Base-by-base conservation (phyloP, 2,113 vertebrate species). In the Vicugna pacos region DNA sequence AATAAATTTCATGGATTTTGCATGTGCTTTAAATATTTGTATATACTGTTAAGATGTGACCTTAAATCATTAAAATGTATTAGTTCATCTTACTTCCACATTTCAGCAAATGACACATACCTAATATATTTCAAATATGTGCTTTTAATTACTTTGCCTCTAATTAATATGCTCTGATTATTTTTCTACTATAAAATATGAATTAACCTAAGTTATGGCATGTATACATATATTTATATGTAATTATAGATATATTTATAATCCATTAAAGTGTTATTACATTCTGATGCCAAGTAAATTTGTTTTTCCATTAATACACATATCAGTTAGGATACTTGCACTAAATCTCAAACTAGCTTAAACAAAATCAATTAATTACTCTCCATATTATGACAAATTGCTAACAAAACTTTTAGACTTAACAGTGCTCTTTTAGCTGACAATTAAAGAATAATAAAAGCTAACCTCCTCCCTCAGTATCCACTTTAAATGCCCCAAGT, bases 41-140 rank as follows among this genome's bases (percentile, higher is more conserved):
- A 13, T 90, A 17, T 82, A 50, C 8, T 19, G 67, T 62, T 73
- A 86, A 5, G 2, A 72, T 24, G 4, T 72, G 46, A 67, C 14
- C 22, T 64, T 50, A 93, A 89, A 79, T 77, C 54, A 8, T 32
- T 85, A 89, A 94, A 97, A 80, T 80, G 12, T 65, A 12, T 75
- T 69, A 48, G 32, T 64, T 85, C 13, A 58, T 54, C 26, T 81
- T 5, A 30, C 81, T 48, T 86, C 22, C 73, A 24, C 22, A 81
- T 91, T 87, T 22, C 19, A 70, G 38, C 3, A 88, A 1, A 28
- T 72, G 32, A 26, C 6, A 26, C 2, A 60, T 42, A 46, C 5
- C 58, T 14, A 35, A 16, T 32, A 52, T 69, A 28, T 70, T 15
- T 84, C 15, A 35, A 5, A 6, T n/a, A 65, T 56, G 5, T 70